phyloP scores from a whole-genome alignment of 2,113 vertebrate genomes.

The Zeus faber region DNA sequence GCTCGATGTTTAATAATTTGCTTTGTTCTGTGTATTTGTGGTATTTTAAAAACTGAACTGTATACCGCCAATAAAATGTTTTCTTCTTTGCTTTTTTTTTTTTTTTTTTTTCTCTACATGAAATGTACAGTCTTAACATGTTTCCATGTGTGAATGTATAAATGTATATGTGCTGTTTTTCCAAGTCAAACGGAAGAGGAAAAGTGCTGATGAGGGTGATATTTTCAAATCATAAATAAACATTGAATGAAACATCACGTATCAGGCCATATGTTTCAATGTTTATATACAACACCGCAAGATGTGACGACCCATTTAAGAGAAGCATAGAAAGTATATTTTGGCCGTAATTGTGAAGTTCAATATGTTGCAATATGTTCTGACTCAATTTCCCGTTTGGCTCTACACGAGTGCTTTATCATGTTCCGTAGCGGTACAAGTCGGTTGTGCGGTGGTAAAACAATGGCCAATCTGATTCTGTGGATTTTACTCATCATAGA shows the following conservation, averaged over 20 bases:
- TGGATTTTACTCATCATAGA: constrained; percentile 20
- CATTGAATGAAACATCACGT: background rate
- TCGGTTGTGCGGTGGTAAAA: no score
- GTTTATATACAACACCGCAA: no score
- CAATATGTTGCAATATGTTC: no score
- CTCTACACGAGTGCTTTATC: no score
- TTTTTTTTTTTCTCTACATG: background rate
- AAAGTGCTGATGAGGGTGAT: constrained; percentile 32
- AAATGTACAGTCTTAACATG: constrained; percentile 2
- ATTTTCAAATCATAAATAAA: background rate
- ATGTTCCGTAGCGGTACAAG: no score
- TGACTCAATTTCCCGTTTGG: no score
- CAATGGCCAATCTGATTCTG: constrained; percentile 30
- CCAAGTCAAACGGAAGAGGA: constrained; percentile 15
- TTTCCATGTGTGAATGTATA: background rate
- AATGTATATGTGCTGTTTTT: constrained; percentile 21
- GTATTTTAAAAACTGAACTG: constrained; percentile 18
- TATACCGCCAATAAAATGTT: constrained; percentile 21
- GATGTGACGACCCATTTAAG: no score
- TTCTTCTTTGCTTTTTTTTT: constrained; percentile 20
- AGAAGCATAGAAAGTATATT: no score
- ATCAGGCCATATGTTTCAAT: no score
- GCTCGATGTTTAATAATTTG: background rate
- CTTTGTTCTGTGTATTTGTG: background rate
- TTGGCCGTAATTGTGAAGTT: no score